Evolutionary conservation across 2,888 invertebrate species (phyloP), one percentile per base, ranked within the genome.

Genomic region (Pseudococcus viburni): DNA sequence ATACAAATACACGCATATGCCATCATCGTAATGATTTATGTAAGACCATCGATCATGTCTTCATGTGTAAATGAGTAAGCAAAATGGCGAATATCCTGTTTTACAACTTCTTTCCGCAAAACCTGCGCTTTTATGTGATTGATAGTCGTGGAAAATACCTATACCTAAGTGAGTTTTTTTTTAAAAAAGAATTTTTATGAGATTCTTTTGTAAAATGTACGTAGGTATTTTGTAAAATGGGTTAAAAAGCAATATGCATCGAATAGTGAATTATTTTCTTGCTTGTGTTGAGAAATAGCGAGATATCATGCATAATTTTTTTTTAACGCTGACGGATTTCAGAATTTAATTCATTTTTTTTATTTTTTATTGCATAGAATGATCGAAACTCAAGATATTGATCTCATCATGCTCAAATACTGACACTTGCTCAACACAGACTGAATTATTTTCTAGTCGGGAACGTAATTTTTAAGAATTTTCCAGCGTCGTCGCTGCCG

Each of bases 11-110:
- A 22, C 17, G 68, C 26, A 7, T 11, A 12, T 22, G 68, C 64
- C 4, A 73, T 73, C 59, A 17, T 73, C 33, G 26, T 7, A 77
- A 15, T 77, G 39, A 77, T 73, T 73, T 73, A 64, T 64, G 22
- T 64, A 15, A 77, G 77, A 77, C 22, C 64, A 77, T 77, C 39
- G 77, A 77, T 39, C 77, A 39, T 68, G 22, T 68, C 22, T 68
- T 39, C 77, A 39, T 68, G 22, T 68, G 68, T 68, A 68, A 68
- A 68, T 51, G 51, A 51, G 51, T 51, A 51, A 51, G 12, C 17
- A 22, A 19, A 22, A 64, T 22, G 64, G 64, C 19, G 19, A 64
- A 64, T 64, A 64, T 64, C 64, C 64, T 64, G 64, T 64, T 64
- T 64, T 64, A 64, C 64, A 19, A 22, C 64, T 19, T 22, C 5